phyloP scores from a whole-genome alignment of 2,888 invertebrate genomes.

The Cryptocephalus moraei region DNA sequence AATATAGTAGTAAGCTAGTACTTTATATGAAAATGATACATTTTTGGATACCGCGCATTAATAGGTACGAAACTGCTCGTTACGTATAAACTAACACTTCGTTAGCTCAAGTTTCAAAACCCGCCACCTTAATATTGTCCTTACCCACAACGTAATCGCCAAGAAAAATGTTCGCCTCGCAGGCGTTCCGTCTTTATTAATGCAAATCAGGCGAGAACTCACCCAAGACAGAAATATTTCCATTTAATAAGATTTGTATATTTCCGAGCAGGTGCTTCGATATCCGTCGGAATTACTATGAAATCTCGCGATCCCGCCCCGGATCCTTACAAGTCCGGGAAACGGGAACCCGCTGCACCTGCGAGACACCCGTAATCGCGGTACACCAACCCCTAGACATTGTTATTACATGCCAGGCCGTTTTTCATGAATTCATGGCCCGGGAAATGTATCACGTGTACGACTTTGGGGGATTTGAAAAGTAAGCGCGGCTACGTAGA shows the following conservation, averaged over 20 bases:
- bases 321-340: constrained; percentile 4
- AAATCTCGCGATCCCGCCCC: constrained; percentile 8
- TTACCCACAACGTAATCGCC: too few relatives aligned
- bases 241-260: constrained; percentile 10
- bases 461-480: too few relatives aligned
- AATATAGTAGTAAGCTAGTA: too few relatives aligned
- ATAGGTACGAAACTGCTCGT: too few relatives aligned
- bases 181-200: constrained; percentile 1
- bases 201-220: constrained; percentile 2
- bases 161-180: not conserved
- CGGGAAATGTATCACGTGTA: constrained; percentile 1
- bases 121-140: too few relatives aligned
- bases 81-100: too few relatives aligned
- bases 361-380: constrained; percentile 16
- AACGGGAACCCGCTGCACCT: constrained; percentile 11
- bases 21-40: too few relatives aligned
- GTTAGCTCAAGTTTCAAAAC: too few relatives aligned
- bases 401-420: constrained; percentile 3
- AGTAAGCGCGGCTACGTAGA: too few relatives aligned
- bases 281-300: constrained; percentile 10
- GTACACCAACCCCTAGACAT: not conserved
- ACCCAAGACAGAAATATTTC: constrained; percentile 1
- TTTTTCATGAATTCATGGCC: constrained; percentile 1
- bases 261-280: constrained; percentile 12
- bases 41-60: too few relatives aligned